phyloP scores from a whole-genome alignment of 2,797 vertebrate species.

The Lutjanus campechanus region DNA sequence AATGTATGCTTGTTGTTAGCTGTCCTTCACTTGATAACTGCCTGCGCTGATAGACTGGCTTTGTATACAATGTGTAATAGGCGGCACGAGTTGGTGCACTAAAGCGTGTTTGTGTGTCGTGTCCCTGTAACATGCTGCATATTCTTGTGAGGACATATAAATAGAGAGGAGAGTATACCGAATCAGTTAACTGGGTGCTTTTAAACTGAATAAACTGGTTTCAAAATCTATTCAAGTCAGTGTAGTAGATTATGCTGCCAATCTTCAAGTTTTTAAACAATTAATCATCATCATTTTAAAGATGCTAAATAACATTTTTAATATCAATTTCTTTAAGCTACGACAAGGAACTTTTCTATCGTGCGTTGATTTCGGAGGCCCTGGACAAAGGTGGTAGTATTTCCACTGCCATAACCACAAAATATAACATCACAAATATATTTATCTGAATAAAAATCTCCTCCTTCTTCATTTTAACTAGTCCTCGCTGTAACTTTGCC shows the following conservation, averaged over 20 bases:
- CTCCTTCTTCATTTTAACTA: no score
- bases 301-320: not conserved
- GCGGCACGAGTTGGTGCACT: not conserved
- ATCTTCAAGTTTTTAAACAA: not conserved
- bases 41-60: slow-evolving; percentile 55
- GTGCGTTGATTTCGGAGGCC: no score
- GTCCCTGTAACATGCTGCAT: slow-evolving; percentile 35
- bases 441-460: no score
- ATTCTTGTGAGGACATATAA: slow-evolving; percentile 26
- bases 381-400: no score
- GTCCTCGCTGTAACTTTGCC: no score
- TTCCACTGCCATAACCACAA: no score
- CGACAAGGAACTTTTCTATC: no score
- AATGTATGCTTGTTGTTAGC: slow-evolving; percentile 65
- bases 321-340: no score
- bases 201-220: slow-evolving; percentile 31
- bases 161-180: slow-evolving; percentile 10
- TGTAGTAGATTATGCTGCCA: not conserved
- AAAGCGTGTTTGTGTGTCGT: slow-evolving; percentile 25
- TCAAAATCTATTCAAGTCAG: slow-evolving; percentile 22
- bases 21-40: slow-evolving; percentile 73
- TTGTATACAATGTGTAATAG: slow-evolving; percentile 41
- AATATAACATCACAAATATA: no score
- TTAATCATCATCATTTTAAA: not conserved
- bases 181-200: slow-evolving; percentile 38